phyloP scores from a whole-genome alignment of 2,113 vertebrate species.

The Glaucomys volans region DNA sequence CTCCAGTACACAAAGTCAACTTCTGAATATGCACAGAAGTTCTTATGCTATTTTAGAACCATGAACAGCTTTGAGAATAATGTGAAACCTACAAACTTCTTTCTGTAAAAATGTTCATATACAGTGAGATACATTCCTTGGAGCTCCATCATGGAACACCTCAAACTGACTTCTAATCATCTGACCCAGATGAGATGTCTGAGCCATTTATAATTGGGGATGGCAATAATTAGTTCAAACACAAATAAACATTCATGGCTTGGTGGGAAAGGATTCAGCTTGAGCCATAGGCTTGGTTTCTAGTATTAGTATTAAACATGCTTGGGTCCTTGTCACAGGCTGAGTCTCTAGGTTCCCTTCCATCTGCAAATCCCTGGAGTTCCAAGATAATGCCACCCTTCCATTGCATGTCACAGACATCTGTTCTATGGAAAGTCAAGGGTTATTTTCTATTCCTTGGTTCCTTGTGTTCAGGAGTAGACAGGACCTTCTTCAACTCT shows the following conservation, averaged over 20 bases:
- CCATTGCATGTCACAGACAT: not conserved
- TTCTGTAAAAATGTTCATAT: not conserved
- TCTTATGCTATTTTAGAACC: not conserved
- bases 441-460: not conserved
- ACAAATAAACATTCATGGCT: not conserved
- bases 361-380: not conserved
- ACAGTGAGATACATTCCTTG: not conserved
- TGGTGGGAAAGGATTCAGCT: not conserved
- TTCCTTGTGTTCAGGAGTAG: not conserved
- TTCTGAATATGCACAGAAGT: not conserved
- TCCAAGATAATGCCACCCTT: not conserved
- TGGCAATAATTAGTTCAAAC: not conserved
- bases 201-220: not conserved
- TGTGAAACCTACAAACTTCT: not conserved
- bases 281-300: not conserved
- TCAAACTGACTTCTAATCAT: not conserved
- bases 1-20: not conserved
- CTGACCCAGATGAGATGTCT: not conserved
- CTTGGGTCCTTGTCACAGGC: not conserved
- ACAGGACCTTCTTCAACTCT: not conserved
- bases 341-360: not conserved
- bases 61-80: constrained; percentile 15
- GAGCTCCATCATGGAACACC: not conserved
- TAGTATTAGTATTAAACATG: not conserved
- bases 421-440: not conserved